Conservation (phyloP, 2,113 vertebrate genomes). For the Perccottus glenii region DNA sequence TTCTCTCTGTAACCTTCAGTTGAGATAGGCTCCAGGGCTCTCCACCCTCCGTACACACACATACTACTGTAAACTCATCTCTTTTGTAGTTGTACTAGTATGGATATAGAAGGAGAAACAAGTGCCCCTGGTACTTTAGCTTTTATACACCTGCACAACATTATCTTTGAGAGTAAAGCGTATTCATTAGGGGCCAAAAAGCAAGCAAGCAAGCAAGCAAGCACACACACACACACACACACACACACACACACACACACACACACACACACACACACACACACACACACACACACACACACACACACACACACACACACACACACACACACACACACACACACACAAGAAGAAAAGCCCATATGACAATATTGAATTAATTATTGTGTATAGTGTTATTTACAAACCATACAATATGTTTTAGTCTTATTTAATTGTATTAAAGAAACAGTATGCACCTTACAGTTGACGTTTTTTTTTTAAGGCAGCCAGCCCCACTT, state of each 20-base stretch:
- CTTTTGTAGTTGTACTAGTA: conserved; percentile 15
- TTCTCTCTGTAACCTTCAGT: conserved; percentile 54
- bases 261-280: not conserved
- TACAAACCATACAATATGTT: not conserved
- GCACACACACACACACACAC: not conserved
- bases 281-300: not conserved
- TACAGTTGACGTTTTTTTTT: too few species aligned
- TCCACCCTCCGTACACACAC: conserved; percentile 1
- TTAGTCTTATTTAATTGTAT: too few species aligned
- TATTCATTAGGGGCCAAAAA: not conserved
- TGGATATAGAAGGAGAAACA: conserved; percentile 18
- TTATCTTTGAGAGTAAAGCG: not conserved
- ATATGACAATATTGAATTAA: too few species aligned
- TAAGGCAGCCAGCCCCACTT: too few species aligned
- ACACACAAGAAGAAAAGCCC: too few species aligned
- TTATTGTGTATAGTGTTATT: not conserved
- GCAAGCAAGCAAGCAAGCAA: too few species aligned
- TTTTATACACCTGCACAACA: conserved; percentile 5
- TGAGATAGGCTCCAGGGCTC: conserved; percentile 31
- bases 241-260: not conserved
- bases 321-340: too few species aligned
- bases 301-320: not conserved
- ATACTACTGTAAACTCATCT: conserved; percentile 28
- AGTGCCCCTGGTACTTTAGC: conserved; percentile 22
- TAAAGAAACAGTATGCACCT: too few species aligned